Evolutionary conservation across 2,888 invertebrate genomes (phyloP), one percentile per base, ranked within the genome.

Genomic region (Gonocerus acuteangulatus): DNA sequence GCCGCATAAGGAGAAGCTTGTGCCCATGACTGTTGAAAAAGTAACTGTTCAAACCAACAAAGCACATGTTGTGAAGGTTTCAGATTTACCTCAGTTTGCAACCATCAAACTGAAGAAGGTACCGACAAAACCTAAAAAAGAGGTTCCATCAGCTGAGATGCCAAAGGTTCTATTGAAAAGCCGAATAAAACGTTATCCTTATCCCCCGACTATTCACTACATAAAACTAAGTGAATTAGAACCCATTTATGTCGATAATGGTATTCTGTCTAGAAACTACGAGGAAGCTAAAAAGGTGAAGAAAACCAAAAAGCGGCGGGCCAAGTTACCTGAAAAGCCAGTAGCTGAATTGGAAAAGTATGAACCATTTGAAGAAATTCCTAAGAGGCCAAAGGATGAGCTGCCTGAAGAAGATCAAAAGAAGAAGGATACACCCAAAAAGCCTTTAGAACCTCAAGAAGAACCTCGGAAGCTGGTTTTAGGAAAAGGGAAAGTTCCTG

Each of bases 151-250:
- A 7, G 70, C 74, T 2, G 71, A 73, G 58, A 73, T 87, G 60
- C 86, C 85, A 0, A 85, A 84, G 72, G 77, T 85, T 56, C 78
- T 84, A 70, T 74, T 89, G 0, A 86, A 85, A 70, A 87, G 87
- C 71, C 79, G 84, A 67, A 84, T 88, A n/a, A 78, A 75, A 44
- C 79, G 78, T 68, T 72, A 77, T 1, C 75, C 76, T 54, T 77
- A 77, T 66, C 75, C 76, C 36, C 73, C 75, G 18, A 42, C 68
- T 44, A 73, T 74, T 67, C 69, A 72, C 54, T 65, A 69, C 52
- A 72, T 75, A 2, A 64, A 70, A 22, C 71, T 75, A 36, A 72
- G 73, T 27, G 66, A 74, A 64, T 68, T 72, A 15, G 69, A 69
- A 42, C 68, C 69, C 34, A 49, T 69, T 2, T 67, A 62, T 58